Evolutionary conservation across 2,797 vertebrate species (phyloP).

Genomic region (Coracias cyanogaster): DNA sequence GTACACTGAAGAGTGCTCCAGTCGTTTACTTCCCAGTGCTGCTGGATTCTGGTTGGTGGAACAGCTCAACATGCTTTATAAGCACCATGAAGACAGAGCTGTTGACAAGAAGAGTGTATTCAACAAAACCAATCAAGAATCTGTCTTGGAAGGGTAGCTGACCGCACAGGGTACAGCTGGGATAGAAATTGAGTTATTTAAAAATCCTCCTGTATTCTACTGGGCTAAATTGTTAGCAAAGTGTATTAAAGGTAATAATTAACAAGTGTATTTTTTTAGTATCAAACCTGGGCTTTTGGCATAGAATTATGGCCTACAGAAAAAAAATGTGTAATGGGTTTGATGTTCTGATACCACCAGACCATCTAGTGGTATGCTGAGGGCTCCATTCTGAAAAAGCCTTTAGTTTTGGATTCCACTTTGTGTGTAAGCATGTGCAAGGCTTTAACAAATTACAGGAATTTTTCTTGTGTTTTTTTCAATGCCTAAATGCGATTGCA

Average conservation of each 20-base stretch:
- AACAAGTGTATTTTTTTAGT: not conserved
- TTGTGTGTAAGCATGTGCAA: not conserved
- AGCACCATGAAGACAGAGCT: not conserved
- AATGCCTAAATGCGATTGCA: not conserved
- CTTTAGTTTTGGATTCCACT: not conserved
- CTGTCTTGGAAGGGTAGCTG: not conserved
- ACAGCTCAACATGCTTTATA: not conserved
- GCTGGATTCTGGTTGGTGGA: not conserved
- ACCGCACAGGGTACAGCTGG: not conserved
- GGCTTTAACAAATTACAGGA: not conserved
- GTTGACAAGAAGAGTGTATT: not conserved
- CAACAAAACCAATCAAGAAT: not conserved
- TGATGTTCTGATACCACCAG: not conserved
- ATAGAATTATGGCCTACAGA: not conserved
- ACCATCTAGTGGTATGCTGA: not conserved
- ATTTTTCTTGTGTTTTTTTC: slow-evolving; percentile 1
- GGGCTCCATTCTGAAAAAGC: not conserved
- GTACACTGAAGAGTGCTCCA: not conserved
- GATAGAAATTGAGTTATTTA: not conserved
- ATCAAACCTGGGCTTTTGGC: not conserved
- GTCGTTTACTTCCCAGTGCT: not conserved
- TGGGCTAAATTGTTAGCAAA: not conserved
- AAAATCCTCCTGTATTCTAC: not conserved
- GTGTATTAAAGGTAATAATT: not conserved
- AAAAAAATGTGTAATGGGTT: not conserved